Base-by-base conservation (phyloP, 2,797 vertebrate species). In the Heterohyrax brucei region DNA sequence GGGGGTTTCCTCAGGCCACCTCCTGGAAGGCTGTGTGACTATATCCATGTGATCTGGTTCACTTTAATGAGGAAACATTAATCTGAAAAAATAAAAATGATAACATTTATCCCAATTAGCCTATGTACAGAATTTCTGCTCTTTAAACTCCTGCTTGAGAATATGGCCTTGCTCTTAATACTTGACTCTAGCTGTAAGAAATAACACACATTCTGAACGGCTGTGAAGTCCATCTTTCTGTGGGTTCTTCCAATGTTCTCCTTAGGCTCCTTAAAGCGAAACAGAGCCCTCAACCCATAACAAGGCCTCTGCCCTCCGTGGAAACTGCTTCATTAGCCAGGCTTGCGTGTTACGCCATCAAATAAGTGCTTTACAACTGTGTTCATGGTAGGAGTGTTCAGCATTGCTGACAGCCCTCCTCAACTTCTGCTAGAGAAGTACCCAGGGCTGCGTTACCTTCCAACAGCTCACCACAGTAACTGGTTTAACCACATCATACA, bases 41-140 rank as follows among this genome's bases (percentile, higher is more conserved):
- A 7, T 22, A 77, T 5, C 22, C n/a, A 82, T 8, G 26, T 30
- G 13, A 94, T 53, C 22, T n/a, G 7, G 39, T n/a, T 46, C 30
- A 39, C 61, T 81, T 75, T 53, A 94, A 70, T 62, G 44, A 64
- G 56, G 75, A 89, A 84, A 92, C n/a, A n/a, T 53, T 62, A 83
- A 70, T 56, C 8, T 4, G 48, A 19, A 1, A 13, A 5, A 9
- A 21, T 22, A 18, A 22, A 66, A 44, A 50, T 76, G 92, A 76
- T 70, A 33, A 33, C 1, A 28, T 26, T 62, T 73, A 81, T 53
- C 59, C 33, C 62, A 88, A 19, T 33, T 1, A 33, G 61, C 75
- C 64, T 70, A 8, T 77, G 12, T 14, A 22, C 24, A 86, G 75
- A 78, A 89, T 62, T 91, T 78, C 26, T n/a, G 5, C 7, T 81